These are phyloP conservation scores for Zelostemma sp. DNA, from an alignment of 1,140 invertebrate genomes.

Conservation along the genomic window DNA sequence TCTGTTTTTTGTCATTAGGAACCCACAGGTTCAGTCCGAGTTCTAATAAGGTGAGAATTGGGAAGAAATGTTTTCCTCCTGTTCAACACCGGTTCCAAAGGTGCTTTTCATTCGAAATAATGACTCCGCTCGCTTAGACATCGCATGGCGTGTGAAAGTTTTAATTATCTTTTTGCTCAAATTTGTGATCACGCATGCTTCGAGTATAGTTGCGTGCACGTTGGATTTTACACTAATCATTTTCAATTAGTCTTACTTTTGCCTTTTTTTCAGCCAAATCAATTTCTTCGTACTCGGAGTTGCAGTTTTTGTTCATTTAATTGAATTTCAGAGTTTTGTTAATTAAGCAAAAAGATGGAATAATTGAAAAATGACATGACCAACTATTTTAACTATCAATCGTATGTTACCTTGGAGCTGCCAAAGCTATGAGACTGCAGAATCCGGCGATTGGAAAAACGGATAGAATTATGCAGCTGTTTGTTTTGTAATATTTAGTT, in stretches of 20 bases:
- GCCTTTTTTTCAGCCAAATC: too few species aligned
- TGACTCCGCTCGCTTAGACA: neutral
- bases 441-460: slow-evolving; percentile 62
- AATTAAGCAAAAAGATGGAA: too few species aligned
- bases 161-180: slow-evolving; percentile 2
- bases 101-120: neutral
- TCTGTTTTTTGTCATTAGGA: neutral
- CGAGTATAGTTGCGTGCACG: neutral
- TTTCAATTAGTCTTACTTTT: neutral
- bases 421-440: slow-evolving; percentile 60
- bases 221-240: neutral
- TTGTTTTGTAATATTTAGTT: slow-evolving; percentile 57
- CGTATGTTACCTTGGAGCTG: slow-evolving; percentile 66
- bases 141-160: neutral
- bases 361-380: too few species aligned
- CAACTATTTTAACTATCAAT: too few species aligned
- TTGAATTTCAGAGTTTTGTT: too few species aligned
- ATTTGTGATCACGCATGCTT: neutral
- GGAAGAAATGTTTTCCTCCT: neutral
- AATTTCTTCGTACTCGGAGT: too few species aligned
- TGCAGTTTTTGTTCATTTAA: neutral
- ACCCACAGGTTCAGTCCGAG: neutral
- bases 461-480: slow-evolving; percentile 53
- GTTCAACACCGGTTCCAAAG: neutral
- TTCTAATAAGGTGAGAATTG: neutral